Conservation (phyloP, 1,140 invertebrate species). For the Scaptodrosophila lebanonensis region DNA sequence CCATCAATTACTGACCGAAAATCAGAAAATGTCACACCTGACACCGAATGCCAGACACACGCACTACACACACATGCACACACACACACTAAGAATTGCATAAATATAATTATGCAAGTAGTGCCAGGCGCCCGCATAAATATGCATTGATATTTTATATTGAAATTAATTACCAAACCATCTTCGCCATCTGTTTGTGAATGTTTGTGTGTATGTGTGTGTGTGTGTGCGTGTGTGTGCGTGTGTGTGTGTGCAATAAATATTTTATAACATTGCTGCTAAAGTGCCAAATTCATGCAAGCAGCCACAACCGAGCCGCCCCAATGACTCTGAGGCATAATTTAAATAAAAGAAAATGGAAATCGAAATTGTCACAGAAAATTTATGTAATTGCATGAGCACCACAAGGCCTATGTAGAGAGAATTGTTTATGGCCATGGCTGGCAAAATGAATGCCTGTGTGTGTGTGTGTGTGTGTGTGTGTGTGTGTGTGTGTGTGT, state of each 20-base stretch:
- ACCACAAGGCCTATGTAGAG: constrained; percentile 34
- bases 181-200: constrained; percentile 48
- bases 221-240: constrained; percentile 1
- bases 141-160: constrained; percentile 41
- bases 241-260: constrained; percentile 48
- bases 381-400: constrained; percentile 71
- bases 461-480: constrained; percentile 1
- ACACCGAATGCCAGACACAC: no score
- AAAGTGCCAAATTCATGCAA: background rate
- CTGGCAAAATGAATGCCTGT: no score
- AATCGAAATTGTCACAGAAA: constrained; percentile 68
- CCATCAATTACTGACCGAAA: constrained; percentile 55
- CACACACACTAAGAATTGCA: constrained; percentile 39
- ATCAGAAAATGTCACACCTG: constrained; percentile 1
- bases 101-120: constrained; percentile 60
- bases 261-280: constrained; percentile 45
- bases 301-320: background rate
- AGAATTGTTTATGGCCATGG: constrained; percentile 27
- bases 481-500: no score
- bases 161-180: constrained; percentile 65
- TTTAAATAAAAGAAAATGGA: constrained; percentile 70
- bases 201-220: constrained; percentile 20
- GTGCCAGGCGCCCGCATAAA: constrained; percentile 13
- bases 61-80: constrained; percentile 17
- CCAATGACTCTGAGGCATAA: constrained; percentile 51